Evolutionary conservation across 2,888 invertebrate genomes (phyloP).

Genomic region (Meta bourneti): DNA sequence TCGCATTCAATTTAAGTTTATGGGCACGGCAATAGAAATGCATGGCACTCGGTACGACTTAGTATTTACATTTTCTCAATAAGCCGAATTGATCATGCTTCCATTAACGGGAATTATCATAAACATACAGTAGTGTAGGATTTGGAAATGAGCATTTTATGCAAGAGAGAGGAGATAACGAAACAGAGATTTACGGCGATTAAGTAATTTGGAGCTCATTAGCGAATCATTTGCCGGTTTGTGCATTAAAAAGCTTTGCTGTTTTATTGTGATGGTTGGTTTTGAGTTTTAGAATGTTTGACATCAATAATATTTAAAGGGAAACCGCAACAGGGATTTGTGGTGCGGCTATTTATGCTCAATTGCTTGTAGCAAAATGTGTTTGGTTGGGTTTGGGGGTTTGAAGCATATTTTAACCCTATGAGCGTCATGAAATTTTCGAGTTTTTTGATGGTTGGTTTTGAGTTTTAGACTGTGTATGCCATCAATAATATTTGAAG

Average conservation of each 20-base stretch:
- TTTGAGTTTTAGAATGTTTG: background rate
- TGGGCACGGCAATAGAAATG: slow-evolving; percentile 2
- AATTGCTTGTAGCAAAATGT: too few relatives aligned
- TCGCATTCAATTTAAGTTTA: slow-evolving; percentile 39
- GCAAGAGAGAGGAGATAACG: background rate
- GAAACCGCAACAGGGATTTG: too few relatives aligned
- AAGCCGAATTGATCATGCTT: slow-evolving; percentile 28
- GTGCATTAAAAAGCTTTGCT: background rate
- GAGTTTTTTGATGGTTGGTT: too few relatives aligned
- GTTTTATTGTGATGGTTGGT: background rate
- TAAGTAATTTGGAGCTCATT: background rate
- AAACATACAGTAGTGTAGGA: background rate
- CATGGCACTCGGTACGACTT: background rate
- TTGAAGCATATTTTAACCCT: too few relatives aligned
- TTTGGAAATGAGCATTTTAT: background rate
- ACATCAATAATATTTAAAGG: background rate
- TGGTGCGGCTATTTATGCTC: too few relatives aligned
- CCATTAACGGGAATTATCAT: slow-evolving; percentile 45
- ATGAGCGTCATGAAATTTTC: too few relatives aligned
- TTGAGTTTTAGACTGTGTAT: too few relatives aligned
- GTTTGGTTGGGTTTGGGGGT: too few relatives aligned
- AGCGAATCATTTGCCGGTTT: background rate
- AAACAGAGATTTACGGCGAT: background rate
- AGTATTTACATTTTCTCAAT: slow-evolving; percentile 22
- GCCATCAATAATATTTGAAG: too few relatives aligned